phyloP scores from a whole-genome alignment of 2,113 vertebrate species.

The Cyanistes caeruleus region DNA sequence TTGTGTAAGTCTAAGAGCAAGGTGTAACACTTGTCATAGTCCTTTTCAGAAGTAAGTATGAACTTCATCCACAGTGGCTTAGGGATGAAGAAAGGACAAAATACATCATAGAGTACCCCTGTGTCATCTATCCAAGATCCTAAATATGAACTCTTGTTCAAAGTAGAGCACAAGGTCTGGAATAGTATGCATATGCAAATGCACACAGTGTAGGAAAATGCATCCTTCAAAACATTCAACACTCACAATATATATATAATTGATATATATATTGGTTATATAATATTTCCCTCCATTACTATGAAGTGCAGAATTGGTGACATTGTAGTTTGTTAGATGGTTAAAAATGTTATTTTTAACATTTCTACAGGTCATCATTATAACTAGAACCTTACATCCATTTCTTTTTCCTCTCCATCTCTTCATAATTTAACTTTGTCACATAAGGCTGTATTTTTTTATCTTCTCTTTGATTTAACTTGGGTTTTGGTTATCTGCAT shows the following conservation, averaged over 20 bases:
- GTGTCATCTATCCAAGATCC: background rate
- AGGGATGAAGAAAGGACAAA: background rate
- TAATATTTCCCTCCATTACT: background rate
- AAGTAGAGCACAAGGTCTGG: background rate
- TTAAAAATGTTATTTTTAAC: background rate
- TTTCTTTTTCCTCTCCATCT: background rate
- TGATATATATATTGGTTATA: too few species aligned
- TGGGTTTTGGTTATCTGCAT: background rate
- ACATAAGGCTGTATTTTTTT: background rate
- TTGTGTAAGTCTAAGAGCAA: background rate
- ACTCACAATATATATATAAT: too few species aligned
- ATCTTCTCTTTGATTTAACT: background rate
- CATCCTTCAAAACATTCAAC: background rate
- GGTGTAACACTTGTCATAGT: background rate
- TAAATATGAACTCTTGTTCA: background rate
- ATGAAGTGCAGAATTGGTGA: background rate
- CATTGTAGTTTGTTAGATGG: background rate
- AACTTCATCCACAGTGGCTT: background rate
- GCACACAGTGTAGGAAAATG: background rate
- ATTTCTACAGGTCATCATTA: background rate
- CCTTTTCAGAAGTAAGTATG: background rate
- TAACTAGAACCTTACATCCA: background rate
- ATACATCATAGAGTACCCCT: background rate
- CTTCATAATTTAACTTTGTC: background rate
- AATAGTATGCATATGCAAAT: background rate